Base-by-base conservation (phyloP, 2,888 invertebrate genomes). In the Xestia ashworthii region DNA sequence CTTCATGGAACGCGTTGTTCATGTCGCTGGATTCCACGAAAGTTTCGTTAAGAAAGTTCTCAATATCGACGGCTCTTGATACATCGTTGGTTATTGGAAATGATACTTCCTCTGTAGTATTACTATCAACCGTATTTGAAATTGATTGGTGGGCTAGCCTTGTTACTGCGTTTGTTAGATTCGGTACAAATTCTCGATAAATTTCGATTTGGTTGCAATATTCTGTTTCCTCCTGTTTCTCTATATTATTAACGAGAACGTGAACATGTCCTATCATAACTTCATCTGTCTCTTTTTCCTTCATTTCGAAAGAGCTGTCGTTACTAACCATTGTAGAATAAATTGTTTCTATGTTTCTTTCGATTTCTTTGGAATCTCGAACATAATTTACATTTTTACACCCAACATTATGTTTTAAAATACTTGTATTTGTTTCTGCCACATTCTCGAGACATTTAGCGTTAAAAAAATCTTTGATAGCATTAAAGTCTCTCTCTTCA, bases 1-100 rank as follows among this genome's bases (percentile, higher is more conserved):
- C 91, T 81, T 92, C 93, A 0, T 95, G 89, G 68, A 96, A 96
- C 0, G 95, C 96, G 11, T 93, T 94, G 74, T 96, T 95, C 93
- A 96, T 92, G 41, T 90, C 90, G 32, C 90, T 90, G 5, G 86
- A 75, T n/a, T 91, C 89, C 25, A 92, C 38, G 50, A 87, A 88
- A 66, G 92, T 93, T 84, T 89, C 90, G 22, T 85, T 82, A 3
- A 81, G 70, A 5, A 60, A 48, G 11, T 74, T 73, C 12, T 82
- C 84, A 11, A 9, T 60, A 1, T 65, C 73, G 3, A 32, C 32
- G 1, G 32, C 6, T 41, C 50, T 73, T 9, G 74, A 44, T 1
- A 44, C 25, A 14, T 84, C 77, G 5, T 70, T 41, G 19, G 5
- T 22, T 14, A 38, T 25, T 14, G 22, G 14, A 11, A 71, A n/a